These are phyloP conservation scores for Trichomycterus rosablanca DNA, from an alignment of 2,113 vertebrate species.

Conservation along the genomic window DNA sequence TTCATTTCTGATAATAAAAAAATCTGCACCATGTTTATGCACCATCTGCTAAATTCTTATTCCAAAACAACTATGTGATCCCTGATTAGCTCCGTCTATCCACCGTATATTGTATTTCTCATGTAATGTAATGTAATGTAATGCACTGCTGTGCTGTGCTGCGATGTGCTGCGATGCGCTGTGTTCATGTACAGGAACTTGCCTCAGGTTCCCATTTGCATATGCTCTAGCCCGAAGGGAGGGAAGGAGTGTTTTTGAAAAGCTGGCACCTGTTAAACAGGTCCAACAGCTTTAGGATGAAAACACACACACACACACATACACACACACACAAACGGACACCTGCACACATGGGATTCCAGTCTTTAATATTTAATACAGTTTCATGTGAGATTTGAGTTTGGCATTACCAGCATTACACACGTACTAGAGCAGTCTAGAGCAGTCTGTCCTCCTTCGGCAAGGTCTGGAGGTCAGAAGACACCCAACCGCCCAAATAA, in stretches of 20 bases:
- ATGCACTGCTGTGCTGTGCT: too few relatives aligned
- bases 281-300: constrained; percentile 47
- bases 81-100: not conserved
- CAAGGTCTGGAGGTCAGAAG: too few relatives aligned
- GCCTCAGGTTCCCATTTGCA: constrained; percentile 63
- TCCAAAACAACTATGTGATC: not conserved
- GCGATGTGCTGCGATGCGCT: not conserved
- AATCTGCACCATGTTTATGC: not conserved
- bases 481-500: too few relatives aligned
- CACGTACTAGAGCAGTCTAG: too few relatives aligned
- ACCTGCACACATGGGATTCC: constrained; percentile 3
- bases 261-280: constrained; percentile 55
- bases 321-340: constrained; percentile 14
- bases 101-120: constrained; percentile 26
- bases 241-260: constrained; percentile 53
- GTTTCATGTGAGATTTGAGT: too few relatives aligned
- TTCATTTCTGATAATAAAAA: not conserved
- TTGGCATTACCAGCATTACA: too few relatives aligned
- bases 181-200: constrained; percentile 53
- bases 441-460: too few relatives aligned
- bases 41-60: not conserved
- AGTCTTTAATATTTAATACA: too few relatives aligned
- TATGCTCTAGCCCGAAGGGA: constrained; percentile 65
- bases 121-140: constrained; percentile 3
- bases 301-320: constrained; percentile 12